Evolutionary conservation across 2,797 vertebrate species (phyloP).

Genomic region (Leucoraja ocellata): DNA sequence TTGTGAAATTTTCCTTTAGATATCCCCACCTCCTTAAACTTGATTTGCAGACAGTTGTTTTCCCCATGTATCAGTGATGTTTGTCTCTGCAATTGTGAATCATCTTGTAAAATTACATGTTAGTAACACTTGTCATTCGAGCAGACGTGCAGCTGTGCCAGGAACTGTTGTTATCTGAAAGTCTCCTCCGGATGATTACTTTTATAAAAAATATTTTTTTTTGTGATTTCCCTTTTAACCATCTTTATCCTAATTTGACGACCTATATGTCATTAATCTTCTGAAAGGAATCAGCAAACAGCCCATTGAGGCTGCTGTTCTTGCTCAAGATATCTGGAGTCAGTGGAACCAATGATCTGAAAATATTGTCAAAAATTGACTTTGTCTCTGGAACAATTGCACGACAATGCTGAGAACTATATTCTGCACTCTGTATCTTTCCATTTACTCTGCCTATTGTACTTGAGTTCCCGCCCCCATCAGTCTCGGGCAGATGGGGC

Average conservation of each 20-base stretch:
- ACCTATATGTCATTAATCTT: not conserved
- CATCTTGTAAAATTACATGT: not conserved
- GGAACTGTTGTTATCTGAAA: no score
- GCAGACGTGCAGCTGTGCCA: no score
- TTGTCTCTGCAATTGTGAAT: not conserved
- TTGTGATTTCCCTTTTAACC: not conserved
- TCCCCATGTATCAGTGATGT: not conserved
- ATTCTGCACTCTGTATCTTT: no score
- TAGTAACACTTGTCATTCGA: not conserved
- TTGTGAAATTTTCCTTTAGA: not conserved
- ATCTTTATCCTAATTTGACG: not conserved
- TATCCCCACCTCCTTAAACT: not conserved
- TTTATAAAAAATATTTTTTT: not conserved
- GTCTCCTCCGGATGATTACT: no score
- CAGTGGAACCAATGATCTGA: not conserved
- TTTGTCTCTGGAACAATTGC: no score
- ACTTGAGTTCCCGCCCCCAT: no score
- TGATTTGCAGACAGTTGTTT: not conserved
- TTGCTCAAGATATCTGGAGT: not conserved
- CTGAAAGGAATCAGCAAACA: not conserved
- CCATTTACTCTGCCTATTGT: no score
- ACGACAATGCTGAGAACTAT: no score
- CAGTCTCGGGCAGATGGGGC: no score
- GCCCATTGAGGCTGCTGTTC: not conserved
- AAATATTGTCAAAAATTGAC: not conserved